phyloP scores from a whole-genome alignment of 1,140 invertebrate genomes.

The Dolichoris vasculosae region DNA sequence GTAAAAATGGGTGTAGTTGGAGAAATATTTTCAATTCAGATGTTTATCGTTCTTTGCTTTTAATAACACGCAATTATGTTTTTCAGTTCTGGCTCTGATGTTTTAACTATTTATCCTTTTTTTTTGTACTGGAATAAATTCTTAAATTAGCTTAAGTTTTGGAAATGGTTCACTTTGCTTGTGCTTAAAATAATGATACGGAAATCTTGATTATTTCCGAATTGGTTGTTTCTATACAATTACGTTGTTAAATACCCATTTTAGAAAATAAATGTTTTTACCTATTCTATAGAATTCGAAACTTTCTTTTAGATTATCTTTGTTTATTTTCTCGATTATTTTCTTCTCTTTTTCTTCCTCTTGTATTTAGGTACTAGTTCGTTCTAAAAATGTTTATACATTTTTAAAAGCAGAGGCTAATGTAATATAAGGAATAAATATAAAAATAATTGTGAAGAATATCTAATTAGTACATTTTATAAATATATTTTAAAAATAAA shows the following conservation, averaged over 20 bases:
- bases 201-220: not conserved
- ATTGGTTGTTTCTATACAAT: not conserved
- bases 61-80: not conserved
- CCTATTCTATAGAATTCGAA: not conserved
- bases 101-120: not conserved
- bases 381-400: no score
- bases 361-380: not conserved
- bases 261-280: not conserved
- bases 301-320: not conserved
- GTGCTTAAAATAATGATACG: not conserved
- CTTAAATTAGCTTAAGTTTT: not conserved
- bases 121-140: not conserved
- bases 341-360: no score
- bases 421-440: no score
- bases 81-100: not conserved
- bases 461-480: no score
- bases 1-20: constrained; percentile 1
- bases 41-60: constrained; percentile 25
- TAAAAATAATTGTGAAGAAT: no score
- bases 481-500: no score
- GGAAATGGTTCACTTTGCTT: not conserved
- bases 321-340: not conserved
- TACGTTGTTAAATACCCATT: not conserved
- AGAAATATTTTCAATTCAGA: constrained; percentile 16
- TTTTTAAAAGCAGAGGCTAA: no score